Conservation (phyloP, 2,888 invertebrate genomes). For the Habrosyne pyritoides region DNA sequence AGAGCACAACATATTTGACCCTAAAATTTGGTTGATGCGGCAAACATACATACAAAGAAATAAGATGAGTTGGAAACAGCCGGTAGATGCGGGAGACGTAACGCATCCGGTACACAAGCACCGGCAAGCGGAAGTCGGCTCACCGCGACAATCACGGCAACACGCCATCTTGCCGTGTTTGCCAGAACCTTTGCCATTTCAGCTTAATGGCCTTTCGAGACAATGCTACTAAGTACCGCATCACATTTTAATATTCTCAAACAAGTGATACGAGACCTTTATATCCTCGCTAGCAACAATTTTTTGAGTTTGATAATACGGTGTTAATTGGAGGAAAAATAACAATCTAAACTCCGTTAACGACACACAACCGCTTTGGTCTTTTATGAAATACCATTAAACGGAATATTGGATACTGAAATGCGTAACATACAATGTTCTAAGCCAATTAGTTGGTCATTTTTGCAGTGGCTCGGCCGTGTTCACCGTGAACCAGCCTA, state of each 20-base stretch:
- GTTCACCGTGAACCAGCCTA: conserved; percentile 66
- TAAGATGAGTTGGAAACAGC: conserved; percentile 53
- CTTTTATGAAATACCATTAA: conserved; percentile 66
- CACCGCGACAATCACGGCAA: conserved; percentile 56
- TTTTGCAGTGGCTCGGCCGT: conserved; percentile 74
- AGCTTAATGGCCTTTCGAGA: conserved; percentile 42
- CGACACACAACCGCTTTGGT: conserved; percentile 28
- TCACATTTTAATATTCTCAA: conserved; percentile 30
- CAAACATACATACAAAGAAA: conserved; percentile 50
- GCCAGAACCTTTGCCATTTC: conserved; percentile 41
- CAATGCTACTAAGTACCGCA: conserved; percentile 29
- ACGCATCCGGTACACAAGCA: conserved; percentile 61
- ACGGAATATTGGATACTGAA: conserved; percentile 75
- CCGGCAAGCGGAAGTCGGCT: conserved; percentile 54
- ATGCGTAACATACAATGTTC: conserved; percentile 72
- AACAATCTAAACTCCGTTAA: conserved; percentile 20
- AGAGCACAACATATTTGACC: conserved; percentile 36
- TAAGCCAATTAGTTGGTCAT: conserved; percentile 82
- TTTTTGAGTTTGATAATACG: background rate
- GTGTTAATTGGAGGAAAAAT: conserved; percentile 7
- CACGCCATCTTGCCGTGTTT: conserved; percentile 51
- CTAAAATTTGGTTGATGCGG: conserved; percentile 40
- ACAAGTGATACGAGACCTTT: conserved; percentile 1
- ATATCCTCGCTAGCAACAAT: too few species aligned
- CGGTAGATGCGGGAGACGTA: conserved; percentile 48